Conservation (phyloP, 2,113 vertebrate species). For the Dipodomys stephensi region DNA sequence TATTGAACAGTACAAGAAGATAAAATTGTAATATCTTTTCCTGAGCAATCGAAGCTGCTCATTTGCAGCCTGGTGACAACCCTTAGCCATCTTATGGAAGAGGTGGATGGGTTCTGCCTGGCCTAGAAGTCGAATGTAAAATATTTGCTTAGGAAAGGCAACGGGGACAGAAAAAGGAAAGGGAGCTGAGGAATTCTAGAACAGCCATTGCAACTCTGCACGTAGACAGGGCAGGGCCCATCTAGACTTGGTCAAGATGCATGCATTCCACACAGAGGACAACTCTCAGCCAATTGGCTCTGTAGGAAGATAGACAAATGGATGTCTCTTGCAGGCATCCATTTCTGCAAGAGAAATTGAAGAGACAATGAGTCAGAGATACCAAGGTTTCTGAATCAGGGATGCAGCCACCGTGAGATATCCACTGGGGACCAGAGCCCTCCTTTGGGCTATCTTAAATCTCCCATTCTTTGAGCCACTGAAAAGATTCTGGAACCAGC, state of each 20-base stretch:
- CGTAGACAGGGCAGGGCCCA: not conserved
- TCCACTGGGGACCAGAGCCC: not conserved
- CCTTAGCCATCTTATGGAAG: slow-evolving; percentile 71
- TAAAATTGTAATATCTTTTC: slow-evolving; percentile 88
- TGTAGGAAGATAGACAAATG: not conserved
- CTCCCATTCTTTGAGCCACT: not conserved
- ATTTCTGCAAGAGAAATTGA: not conserved
- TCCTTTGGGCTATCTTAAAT: not conserved
- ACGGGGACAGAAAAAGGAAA: not conserved
- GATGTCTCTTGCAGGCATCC: not conserved
- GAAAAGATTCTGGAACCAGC: not conserved
- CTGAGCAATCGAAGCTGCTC: slow-evolving; percentile 85
- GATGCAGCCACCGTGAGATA: not conserved
- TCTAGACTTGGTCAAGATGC: not conserved
- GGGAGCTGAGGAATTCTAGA: too few species aligned
- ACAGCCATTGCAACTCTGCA: not conserved
- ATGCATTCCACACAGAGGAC: not conserved
- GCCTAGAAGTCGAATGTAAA: slow-evolving; percentile 69
- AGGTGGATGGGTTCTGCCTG: slow-evolving; percentile 58
- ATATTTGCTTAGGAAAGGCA: not conserved
- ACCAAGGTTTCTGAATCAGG: not conserved
- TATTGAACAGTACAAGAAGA: slow-evolving; percentile 89
- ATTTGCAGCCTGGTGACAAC: slow-evolving; percentile 84
- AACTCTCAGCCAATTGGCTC: not conserved
- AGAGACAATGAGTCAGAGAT: not conserved